phyloP scores from a whole-genome alignment of 2,113 vertebrate species.

The Sinocyclocheilus rhinocerous region DNA sequence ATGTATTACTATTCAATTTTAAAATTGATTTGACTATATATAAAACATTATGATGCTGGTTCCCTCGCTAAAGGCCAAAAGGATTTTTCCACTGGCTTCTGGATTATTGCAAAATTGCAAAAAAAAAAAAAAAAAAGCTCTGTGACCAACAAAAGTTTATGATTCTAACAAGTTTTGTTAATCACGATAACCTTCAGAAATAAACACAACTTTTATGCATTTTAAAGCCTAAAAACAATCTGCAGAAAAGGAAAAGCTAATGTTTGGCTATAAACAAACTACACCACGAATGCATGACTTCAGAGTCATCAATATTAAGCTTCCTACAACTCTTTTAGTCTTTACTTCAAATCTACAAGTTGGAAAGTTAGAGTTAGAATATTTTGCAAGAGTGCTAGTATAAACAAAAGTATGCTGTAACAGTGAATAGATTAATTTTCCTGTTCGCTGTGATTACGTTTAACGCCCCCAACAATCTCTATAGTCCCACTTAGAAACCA shows the following conservation, averaged over 20 bases:
- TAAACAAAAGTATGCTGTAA: background rate
- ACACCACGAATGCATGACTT: background rate
- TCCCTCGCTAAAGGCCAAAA: too few species aligned
- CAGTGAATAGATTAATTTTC: background rate
- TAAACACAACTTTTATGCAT: background rate
- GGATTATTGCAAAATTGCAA: too few species aligned
- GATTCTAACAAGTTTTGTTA: background rate
- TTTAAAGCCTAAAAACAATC: background rate
- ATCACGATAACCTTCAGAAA: background rate
- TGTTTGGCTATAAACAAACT: background rate
- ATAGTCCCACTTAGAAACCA: background rate
- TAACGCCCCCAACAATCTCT: background rate
- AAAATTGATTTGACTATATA: background rate
- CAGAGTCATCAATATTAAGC: background rate
- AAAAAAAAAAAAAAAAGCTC: too few species aligned
- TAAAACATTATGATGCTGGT: too few species aligned
- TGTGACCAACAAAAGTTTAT: background rate
- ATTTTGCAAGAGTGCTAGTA: background rate
- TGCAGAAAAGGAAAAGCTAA: background rate
- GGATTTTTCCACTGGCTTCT: too few species aligned
- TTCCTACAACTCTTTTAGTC: background rate
- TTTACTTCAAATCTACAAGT: background rate
- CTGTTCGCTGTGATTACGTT: background rate
- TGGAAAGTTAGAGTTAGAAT: background rate
- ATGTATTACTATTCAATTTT: background rate